phyloP scores from a whole-genome alignment of 2,113 vertebrate species.

The Centropus unirufus region DNA sequence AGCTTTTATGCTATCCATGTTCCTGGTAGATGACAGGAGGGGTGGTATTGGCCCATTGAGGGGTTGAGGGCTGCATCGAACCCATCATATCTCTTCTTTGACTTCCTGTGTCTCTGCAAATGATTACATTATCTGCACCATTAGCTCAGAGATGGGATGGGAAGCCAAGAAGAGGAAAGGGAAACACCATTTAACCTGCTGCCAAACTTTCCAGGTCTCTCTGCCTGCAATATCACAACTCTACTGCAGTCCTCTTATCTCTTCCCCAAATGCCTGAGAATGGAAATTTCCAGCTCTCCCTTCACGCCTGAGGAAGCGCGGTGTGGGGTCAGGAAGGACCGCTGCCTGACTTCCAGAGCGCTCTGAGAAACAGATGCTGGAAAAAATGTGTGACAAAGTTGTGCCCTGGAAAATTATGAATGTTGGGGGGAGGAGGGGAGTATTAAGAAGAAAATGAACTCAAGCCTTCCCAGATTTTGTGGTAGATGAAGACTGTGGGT shows the following conservation, averaged over 20 bases:
- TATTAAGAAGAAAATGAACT: neutral
- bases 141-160: neutral
- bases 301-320: neutral
- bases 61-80: neutral
- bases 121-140: neutral
- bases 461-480: neutral
- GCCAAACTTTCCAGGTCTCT: neutral
- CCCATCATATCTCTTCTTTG: neutral
- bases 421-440: neutral
- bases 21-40: neutral
- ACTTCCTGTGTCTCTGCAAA: neutral
- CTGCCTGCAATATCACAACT: neutral
- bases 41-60: neutral
- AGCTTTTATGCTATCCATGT: too few species aligned
- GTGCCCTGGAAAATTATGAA: constrained; percentile 3
- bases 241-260: neutral
- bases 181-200: neutral
- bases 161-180: neutral
- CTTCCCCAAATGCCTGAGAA: neutral
- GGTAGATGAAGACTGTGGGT: constrained; percentile 8
- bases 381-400: neutral
- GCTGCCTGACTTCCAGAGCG: neutral
- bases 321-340: neutral
- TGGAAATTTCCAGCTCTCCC: neutral
- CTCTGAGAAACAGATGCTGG: neutral